A percentile compares a stretch with the other conserved stretches of the same genome.
Evolutionary conservation across 2,113 vertebrate species (phyloP).

Genomic region (Baryphthengus martii): DNA sequence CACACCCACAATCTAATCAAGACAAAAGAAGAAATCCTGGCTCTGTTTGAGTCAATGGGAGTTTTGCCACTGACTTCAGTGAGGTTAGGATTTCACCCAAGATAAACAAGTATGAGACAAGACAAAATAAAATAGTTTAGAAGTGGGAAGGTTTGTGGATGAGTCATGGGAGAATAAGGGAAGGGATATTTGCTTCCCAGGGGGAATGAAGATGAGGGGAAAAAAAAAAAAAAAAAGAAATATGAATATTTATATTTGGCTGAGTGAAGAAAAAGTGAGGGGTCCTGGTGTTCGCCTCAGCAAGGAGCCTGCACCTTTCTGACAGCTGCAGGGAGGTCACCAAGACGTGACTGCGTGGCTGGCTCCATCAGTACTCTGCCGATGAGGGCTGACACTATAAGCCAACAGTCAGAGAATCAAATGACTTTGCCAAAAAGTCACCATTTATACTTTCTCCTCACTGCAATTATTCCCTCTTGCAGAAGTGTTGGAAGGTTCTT

Average conservation of each 20-base stretch:
- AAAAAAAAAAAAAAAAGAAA: conserved; percentile 3
- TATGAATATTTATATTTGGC: not conserved
- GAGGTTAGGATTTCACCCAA: conserved; percentile 44
- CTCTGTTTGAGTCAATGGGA: conserved; percentile 17
- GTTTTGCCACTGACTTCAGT: conserved; percentile 50
- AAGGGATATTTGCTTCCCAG: not conserved
- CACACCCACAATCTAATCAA: conserved; percentile 53
- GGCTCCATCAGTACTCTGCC: not conserved
- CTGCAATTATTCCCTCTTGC: rapidly evolving
- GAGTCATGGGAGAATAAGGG: conserved; percentile 33
- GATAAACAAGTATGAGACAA: conserved; percentile 55
- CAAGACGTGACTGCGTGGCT: rapidly evolving
- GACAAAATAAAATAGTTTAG: conserved; percentile 52
- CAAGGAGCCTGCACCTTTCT: rapidly evolving
- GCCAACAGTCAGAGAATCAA: rapidly evolving
- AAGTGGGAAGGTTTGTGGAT: conserved; percentile 24
- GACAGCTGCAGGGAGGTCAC: not conserved
- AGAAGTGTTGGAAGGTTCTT: not conserved
- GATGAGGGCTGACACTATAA: not conserved
- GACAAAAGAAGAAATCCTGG: conserved; percentile 51
- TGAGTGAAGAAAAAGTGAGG: not conserved
- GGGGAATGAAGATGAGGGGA: not conserved
- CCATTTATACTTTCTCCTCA: not conserved
- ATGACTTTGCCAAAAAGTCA: not conserved
- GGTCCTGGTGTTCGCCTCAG: rapidly evolving